Evolutionary conservation across 2,797 vertebrate genomes (phyloP).

Genomic region (Sebastes itinus): DNA sequence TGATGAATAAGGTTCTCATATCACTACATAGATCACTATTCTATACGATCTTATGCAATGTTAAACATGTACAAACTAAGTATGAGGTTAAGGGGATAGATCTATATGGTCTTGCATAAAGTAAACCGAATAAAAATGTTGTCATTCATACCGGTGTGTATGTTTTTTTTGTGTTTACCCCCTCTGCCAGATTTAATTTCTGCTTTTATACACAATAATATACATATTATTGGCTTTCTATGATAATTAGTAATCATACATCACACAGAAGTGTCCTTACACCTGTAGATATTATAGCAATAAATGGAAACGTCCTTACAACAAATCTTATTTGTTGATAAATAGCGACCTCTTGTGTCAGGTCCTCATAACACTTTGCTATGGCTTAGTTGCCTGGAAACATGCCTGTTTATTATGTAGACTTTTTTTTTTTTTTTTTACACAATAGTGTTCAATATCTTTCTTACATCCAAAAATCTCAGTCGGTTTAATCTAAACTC

Average conservation of each 20-base stretch:
- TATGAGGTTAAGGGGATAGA: slow-evolving; percentile 70
- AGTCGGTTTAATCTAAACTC: fast-evolving
- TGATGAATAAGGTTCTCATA: slow-evolving; percentile 70
- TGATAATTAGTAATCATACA: neutral
- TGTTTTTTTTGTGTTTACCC: neutral
- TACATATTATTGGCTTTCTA: neutral
- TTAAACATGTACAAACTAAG: slow-evolving; percentile 69
- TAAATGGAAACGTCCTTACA: neutral
- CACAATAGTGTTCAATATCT: neutral
- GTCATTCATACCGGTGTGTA: slow-evolving; percentile 48
- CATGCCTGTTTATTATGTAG: slow-evolving; percentile 64
- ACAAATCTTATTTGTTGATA: neutral
- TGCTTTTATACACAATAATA: neutral
- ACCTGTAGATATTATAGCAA: neutral
- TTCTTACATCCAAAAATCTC: fast-evolving
- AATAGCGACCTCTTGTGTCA: slow-evolving; percentile 61
- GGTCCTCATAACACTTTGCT: neutral
- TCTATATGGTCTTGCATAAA: slow-evolving; percentile 74
- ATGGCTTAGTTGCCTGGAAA: slow-evolving; percentile 36
- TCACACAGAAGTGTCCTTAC: neutral
- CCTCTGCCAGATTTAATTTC: neutral
- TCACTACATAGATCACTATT: slow-evolving; percentile 73
- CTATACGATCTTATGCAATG: slow-evolving; percentile 82
- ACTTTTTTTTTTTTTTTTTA: neutral
- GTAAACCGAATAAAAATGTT: slow-evolving; percentile 78